Conservation (phyloP, 2,797 vertebrate species). For the Cygnus olor region DNA sequence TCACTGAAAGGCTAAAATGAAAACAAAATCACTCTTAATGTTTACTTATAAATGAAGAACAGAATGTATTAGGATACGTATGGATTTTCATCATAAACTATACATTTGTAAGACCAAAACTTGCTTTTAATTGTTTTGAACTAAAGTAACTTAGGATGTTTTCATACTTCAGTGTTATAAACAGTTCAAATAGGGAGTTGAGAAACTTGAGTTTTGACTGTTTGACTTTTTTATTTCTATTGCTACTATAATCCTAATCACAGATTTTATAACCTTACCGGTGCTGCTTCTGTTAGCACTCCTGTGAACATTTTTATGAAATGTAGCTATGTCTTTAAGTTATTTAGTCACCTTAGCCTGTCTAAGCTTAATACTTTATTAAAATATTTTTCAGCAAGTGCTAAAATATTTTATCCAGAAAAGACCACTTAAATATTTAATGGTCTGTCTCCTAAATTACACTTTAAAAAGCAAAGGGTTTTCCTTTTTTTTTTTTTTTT, state of each 20-base stretch:
- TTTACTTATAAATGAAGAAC: conserved; percentile 21
- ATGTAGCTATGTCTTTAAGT: conserved; percentile 50
- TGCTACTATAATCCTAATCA: conserved; percentile 18
- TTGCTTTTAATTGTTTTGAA: background rate
- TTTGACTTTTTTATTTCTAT: background rate
- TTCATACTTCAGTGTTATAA: conserved; percentile 69
- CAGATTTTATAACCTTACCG: conserved; percentile 26
- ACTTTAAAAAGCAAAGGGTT: background rate
- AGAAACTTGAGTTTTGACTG: background rate
- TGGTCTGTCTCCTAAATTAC: background rate
- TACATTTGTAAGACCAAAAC: background rate
- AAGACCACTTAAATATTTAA: background rate
- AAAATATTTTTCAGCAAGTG: background rate
- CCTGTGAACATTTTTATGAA: conserved; percentile 54
- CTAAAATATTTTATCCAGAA: conserved; percentile 23
- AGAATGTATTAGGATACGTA: background rate
- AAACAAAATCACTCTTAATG: background rate
- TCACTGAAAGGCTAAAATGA: background rate
- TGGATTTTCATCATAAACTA: background rate
- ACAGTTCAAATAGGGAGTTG: conserved; percentile 24
- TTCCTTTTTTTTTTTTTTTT: background rate
- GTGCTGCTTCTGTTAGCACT: conserved; percentile 55
- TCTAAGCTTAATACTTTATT: background rate
- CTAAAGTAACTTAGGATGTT: background rate
- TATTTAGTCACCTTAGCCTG: conserved; percentile 56